These are phyloP conservation scores for Strigamia transsilvanica DNA, from an alignment of 2,888 invertebrate species.

Conservation along the genomic window DNA sequence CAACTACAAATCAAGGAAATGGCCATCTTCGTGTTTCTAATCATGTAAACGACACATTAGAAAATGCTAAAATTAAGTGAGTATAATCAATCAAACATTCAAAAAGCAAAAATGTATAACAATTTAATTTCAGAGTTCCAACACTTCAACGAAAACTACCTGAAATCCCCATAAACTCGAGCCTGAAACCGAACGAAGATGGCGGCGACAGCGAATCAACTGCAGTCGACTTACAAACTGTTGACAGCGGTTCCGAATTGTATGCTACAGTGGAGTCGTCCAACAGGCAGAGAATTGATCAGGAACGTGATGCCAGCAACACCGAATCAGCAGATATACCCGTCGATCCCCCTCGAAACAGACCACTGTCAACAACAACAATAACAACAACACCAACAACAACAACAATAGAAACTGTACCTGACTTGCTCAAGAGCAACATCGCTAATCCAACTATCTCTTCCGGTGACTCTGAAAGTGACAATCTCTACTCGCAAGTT, in stretches of 20 bases:
- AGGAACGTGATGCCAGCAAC: not conserved
- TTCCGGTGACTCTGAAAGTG: constrained; percentile 59
- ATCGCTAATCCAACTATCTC: not conserved
- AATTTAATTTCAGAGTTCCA: constrained; percentile 50
- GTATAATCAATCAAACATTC: not conserved
- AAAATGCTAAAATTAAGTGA: constrained; percentile 25
- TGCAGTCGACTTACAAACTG: constrained; percentile 25
- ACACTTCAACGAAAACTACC: constrained; percentile 51
- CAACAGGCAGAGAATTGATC: not conserved
- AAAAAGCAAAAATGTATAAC: not conserved
- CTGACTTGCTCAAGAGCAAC: not conserved
- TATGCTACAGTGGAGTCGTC: constrained; percentile 50
- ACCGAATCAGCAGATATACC: not conserved
- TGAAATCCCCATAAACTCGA: constrained; percentile 46
- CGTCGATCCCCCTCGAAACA: not conserved
- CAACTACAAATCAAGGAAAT: not conserved
- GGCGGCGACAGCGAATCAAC: not conserved
- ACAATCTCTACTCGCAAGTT: constrained; percentile 79
- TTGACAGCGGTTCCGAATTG: constrained; percentile 40
- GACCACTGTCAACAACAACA: not conserved
- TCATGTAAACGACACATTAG: not conserved
- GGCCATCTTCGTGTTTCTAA: not conserved
- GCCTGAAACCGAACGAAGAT: not conserved
- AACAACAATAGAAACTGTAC: not conserved
- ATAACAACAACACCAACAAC: not conserved